A percentile compares a stretch with the other conserved stretches of the same genome.
These are phyloP conservation scores for Magallana angulata DNA, from an alignment of 1,140 invertebrate genomes.

Conservation along the genomic window DNA sequence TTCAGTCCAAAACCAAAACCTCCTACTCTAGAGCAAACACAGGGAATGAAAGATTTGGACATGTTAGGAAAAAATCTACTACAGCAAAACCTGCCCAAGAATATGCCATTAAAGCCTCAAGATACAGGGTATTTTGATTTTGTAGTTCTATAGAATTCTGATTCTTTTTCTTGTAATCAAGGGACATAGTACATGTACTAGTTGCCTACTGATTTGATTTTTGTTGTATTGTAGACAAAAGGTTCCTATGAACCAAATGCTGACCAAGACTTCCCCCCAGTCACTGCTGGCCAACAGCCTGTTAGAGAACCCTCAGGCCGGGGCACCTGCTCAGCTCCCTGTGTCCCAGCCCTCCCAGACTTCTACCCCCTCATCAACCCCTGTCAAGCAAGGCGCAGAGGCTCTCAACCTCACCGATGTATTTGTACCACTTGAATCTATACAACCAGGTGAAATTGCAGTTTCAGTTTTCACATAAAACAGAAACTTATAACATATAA, in stretches of 20 bases:
- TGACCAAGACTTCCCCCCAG: conserved; percentile 5
- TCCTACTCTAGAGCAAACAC: conserved; percentile 41
- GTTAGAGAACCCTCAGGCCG: neutral
- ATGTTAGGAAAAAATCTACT: conserved; percentile 86
- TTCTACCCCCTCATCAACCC: conserved; percentile 43
- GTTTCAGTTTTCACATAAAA: too few species aligned
- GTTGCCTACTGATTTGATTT: too few species aligned
- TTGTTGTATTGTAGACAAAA: neutral
- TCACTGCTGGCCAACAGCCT: neutral
- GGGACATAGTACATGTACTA: too few species aligned
- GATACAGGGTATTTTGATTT: conserved; percentile 22
- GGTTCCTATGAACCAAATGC: neutral
- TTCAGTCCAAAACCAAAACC: conserved; percentile 14
- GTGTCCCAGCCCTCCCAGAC: conserved; percentile 58
- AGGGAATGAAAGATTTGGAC: conserved; percentile 88
- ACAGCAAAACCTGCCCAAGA: conserved; percentile 79
- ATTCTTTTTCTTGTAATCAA: neutral
- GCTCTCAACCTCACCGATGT: conserved; percentile 84
- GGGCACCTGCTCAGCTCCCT: neutral
- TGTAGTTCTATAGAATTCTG: neutral
- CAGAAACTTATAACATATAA: too few species aligned
- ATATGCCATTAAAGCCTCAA: conserved; percentile 44
- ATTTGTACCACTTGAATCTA: conserved; percentile 86
- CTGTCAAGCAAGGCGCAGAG: conserved; percentile 51
- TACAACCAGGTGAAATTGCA: conserved; percentile 84